phyloP scores from a whole-genome alignment of 2,888 invertebrate species.

The Aelia acuminata region DNA sequence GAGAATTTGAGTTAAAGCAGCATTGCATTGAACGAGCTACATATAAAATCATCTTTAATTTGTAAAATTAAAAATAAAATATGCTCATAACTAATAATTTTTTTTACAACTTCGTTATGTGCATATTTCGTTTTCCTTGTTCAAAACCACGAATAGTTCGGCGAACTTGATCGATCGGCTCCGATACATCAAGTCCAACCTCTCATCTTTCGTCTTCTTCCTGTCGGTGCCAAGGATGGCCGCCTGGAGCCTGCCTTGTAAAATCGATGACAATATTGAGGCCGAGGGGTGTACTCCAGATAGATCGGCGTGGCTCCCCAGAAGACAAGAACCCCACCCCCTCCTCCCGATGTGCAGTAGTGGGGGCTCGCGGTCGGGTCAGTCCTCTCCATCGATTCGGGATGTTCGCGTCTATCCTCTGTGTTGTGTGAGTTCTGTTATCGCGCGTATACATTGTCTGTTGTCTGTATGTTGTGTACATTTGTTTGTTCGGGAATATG shows the following conservation, averaged over 20 bases:
- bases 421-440: neutral
- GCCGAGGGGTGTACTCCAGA: neutral
- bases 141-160: too few relatives aligned
- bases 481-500: neutral
- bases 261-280: slow-evolving; percentile 6
- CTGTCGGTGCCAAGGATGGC: neutral
- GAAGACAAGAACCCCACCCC: neutral
- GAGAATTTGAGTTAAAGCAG: too few relatives aligned
- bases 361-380: neutral
- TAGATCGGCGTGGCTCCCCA: slow-evolving; percentile 2
- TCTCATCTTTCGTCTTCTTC: neutral
- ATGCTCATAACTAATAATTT: too few relatives aligned
- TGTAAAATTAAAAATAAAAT: too few relatives aligned
- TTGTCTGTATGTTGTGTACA: slow-evolving; percentile 6
- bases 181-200: neutral
- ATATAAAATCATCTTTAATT: too few relatives aligned
- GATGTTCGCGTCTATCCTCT: neutral
- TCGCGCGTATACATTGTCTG: neutral
- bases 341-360: slow-evolving; percentile 15
- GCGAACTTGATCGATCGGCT: neutral
- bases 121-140: too few relatives aligned
- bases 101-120: too few relatives aligned
- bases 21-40: too few relatives aligned
- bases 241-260: neutral
- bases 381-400: slow-evolving; percentile 46